Conservation (phyloP, 1,140 invertebrate species). For the Polyergus mexicanus region DNA sequence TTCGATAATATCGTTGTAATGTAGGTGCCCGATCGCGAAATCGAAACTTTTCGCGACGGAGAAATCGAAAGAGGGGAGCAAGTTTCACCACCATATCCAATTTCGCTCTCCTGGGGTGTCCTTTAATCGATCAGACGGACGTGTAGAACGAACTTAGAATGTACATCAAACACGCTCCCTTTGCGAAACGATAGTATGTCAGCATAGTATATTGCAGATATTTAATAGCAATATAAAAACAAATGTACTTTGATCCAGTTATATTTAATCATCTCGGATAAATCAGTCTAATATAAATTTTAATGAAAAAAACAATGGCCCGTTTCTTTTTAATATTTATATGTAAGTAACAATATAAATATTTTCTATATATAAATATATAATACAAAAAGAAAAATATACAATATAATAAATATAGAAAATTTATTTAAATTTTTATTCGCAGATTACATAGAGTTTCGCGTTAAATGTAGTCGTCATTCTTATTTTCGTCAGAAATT, state of each 20-base stretch:
- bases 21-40: not conserved
- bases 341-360: too few species aligned
- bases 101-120: conserved; percentile 62
- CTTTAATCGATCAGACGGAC: conserved; percentile 70
- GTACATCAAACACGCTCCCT: conserved; percentile 6
- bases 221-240: conserved; percentile 13
- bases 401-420: not conserved
- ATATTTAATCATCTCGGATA: conserved; percentile 4
- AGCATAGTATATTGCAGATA: not conserved
- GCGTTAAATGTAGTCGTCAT: not conserved
- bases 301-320: too few species aligned
- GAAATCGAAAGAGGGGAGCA: conserved; percentile 42
- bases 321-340: too few species aligned
- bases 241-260: not conserved
- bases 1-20: conserved; percentile 24
- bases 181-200: not conserved
- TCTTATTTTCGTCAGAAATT: not conserved
- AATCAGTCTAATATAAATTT: too few species aligned
- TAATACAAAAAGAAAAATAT: too few species aligned
- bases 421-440: conserved; percentile 6
- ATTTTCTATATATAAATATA: too few species aligned
- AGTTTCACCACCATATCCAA: conserved; percentile 66
- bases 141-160: conserved; percentile 42
- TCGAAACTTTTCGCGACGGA: conserved; percentile 30
- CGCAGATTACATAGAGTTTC: not conserved